Conservation (phyloP, 2,888 invertebrate species). For the Nematopogon swammerdamellus region DNA sequence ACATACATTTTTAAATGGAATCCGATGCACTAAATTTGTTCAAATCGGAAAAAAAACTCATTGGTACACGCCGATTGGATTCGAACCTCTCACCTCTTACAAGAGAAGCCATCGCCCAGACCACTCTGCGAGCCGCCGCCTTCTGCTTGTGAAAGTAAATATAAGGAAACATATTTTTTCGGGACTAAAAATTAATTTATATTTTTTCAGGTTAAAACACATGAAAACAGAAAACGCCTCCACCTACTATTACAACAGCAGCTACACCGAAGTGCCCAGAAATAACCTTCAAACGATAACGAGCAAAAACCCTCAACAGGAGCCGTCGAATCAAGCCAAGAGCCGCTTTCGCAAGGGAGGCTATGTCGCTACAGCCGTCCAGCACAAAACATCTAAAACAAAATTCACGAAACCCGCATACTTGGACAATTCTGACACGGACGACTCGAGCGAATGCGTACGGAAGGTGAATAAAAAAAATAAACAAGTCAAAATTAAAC, state of each 20-base stretch:
- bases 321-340: constrained; percentile 26
- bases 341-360: constrained; percentile 58
- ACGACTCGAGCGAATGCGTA: constrained; percentile 35
- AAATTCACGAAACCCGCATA: constrained; percentile 21
- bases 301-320: constrained; percentile 17
- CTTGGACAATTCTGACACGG: constrained; percentile 42
- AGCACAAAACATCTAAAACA: constrained; percentile 31
- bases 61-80: no score
- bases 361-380: constrained; percentile 56
- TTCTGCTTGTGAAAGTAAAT: no score
- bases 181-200: background rate
- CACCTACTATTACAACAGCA: constrained; percentile 33
- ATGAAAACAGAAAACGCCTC: constrained; percentile 32
- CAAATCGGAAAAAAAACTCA: no score
- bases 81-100: no score
- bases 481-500: constrained; percentile 29
- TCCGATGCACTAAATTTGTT: no score
- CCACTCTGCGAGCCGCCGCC: no score
- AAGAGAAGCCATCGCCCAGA: no score
- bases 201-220: constrained; percentile 38
- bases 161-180: no score
- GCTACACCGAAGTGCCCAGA: constrained; percentile 42
- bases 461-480: constrained; percentile 47
- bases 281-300: constrained; percentile 25
- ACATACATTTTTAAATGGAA: no score